These are phyloP conservation scores for Rachycentron canadum DNA, from an alignment of 2,797 vertebrate genomes.

Conservation along the genomic window DNA sequence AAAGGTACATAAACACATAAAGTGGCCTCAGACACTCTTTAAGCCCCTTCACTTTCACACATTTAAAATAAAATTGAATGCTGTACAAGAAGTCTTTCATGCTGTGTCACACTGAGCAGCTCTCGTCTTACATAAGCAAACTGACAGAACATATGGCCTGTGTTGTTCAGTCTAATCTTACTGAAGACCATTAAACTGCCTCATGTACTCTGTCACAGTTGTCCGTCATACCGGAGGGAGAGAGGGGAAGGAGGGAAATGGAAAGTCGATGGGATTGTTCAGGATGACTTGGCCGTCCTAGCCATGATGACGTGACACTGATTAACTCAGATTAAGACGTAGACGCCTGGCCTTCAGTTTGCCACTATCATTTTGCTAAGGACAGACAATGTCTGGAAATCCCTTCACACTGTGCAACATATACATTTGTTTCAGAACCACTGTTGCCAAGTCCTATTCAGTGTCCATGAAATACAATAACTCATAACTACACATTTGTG, in stretches of 20 bases:
- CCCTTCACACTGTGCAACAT: conserved; percentile 18
- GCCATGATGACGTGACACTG: conserved; percentile 66
- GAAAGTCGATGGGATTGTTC: conserved; percentile 62
- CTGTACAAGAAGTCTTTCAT: conserved; percentile 8
- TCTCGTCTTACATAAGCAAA: conserved; percentile 29
- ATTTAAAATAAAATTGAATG: not conserved
- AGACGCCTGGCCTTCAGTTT: conserved; percentile 47
- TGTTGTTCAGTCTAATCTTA: conserved; percentile 52
- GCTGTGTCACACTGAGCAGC: conserved; percentile 17
- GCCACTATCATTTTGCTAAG: conserved; percentile 30
- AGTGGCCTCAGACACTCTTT: not conserved
- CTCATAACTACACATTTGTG: not conserved
- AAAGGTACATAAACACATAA: not conserved
- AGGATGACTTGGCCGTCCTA: conserved; percentile 66
- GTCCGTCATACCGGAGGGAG: conserved; percentile 58
- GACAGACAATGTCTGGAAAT: not conserved
- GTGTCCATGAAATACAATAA: conserved; percentile 7
- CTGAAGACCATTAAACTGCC: conserved; percentile 63
- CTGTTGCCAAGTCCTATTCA: not conserved
- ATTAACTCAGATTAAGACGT: conserved; percentile 72
- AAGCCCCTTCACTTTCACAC: not conserved
- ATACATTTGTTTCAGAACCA: not conserved
- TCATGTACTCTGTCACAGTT: conserved; percentile 59
- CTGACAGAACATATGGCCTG: conserved; percentile 42
- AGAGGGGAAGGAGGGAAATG: conserved; percentile 50